Percentiles rank a stretch among this genome's conserved stretches.
Conservation (phyloP, 1,140 invertebrate species). For the Nymphalis io region DNA sequence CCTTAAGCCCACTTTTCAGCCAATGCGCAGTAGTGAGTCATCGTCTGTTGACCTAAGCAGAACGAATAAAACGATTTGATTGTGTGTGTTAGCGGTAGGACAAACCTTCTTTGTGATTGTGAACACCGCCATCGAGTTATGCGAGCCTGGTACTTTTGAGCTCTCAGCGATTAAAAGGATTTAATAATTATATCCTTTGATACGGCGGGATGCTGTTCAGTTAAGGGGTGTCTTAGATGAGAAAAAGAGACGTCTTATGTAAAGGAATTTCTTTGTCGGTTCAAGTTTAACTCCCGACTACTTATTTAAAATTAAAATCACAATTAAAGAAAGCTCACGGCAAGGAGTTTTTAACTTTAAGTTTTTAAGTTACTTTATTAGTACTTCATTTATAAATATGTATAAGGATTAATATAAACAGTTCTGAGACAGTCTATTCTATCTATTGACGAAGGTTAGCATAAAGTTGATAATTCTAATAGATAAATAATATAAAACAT, state of each 20-base stretch:
- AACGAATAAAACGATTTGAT: constrained; percentile 33
- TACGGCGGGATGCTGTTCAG: constrained; percentile 25
- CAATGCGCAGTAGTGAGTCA: constrained; percentile 39
- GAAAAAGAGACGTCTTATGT: constrained; percentile 19
- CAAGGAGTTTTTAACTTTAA: too few species aligned
- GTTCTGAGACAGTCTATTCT: too few species aligned
- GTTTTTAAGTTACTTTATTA: too few species aligned
- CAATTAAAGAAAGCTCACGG: too few species aligned
- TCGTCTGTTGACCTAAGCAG: constrained; percentile 47
- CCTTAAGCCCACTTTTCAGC: constrained; percentile 38
- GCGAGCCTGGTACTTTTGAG: constrained; percentile 45
- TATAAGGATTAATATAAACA: too few species aligned
- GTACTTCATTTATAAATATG: too few species aligned
- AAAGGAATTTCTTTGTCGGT: constrained; percentile 26
- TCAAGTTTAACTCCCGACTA: background rate
- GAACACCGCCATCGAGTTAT: constrained; percentile 45
- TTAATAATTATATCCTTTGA: constrained; percentile 38
- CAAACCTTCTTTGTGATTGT: constrained; percentile 42
- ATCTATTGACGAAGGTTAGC: too few species aligned
- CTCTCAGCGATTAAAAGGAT: constrained; percentile 38
- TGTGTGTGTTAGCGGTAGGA: constrained; percentile 40
- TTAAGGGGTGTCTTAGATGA: constrained; percentile 33
- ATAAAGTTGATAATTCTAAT: background rate
- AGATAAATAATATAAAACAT: background rate
- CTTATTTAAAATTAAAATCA: background rate